Conservation (phyloP, 1,140 invertebrate species). For the Drosophila sproati region DNA sequence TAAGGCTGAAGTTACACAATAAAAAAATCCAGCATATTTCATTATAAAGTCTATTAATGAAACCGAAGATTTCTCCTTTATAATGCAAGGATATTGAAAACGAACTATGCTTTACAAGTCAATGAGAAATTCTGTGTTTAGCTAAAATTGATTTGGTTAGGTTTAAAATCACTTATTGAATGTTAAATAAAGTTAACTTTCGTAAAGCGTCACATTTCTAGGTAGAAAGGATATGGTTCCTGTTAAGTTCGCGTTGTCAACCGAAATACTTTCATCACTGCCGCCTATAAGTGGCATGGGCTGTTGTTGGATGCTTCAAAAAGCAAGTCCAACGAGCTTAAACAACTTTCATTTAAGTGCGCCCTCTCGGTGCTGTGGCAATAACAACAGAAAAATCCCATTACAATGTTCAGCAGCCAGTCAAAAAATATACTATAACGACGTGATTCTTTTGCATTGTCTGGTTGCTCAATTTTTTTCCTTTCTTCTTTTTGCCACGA, state of each 20-base stretch:
- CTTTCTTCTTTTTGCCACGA: slow-evolving; percentile 25
- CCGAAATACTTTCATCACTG: not conserved
- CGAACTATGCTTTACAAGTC: too few species aligned
- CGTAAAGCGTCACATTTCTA: not conserved
- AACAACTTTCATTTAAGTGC: slow-evolving; percentile 79
- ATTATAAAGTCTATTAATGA: too few species aligned
- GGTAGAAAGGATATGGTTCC: not conserved
- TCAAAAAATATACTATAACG: slow-evolving; percentile 65
- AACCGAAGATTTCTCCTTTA: too few species aligned
- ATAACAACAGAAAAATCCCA: slow-evolving; percentile 46
- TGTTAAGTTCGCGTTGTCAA: not conserved
- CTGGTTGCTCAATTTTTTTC: slow-evolving; percentile 43
- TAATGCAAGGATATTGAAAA: too few species aligned
- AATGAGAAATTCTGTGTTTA: too few species aligned
- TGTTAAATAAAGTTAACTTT: too few species aligned
- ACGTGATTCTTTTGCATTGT: slow-evolving; percentile 75
- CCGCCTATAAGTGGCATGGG: slow-evolving; percentile 1
- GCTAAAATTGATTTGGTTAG: too few species aligned
- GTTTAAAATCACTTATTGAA: too few species aligned
- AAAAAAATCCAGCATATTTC: too few species aligned
- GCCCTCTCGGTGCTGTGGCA: slow-evolving; percentile 47
- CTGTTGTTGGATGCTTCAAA: slow-evolving; percentile 6
- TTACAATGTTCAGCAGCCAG: slow-evolving; percentile 50
- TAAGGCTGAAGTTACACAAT: too few species aligned
- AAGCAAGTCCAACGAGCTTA: slow-evolving; percentile 13